Base-by-base conservation (phyloP, 2,888 invertebrate genomes). In the Lepidocyrtinus sp. region DNA sequence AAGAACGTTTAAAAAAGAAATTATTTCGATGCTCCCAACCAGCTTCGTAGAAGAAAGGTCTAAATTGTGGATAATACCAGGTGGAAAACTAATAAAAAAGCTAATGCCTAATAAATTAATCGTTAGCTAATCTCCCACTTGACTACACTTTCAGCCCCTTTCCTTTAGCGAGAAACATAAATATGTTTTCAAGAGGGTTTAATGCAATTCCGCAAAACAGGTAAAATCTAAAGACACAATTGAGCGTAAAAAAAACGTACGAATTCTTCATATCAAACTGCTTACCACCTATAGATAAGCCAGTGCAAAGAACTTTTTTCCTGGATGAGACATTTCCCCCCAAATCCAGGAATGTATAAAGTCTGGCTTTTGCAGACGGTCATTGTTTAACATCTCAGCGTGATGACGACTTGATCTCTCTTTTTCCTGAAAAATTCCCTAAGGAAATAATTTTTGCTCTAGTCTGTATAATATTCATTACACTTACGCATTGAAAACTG, bases 381-480 rank as follows among this genome's bases (percentile, higher is more conserved):
- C 55, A 69, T n/a, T 55, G 22, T 69, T 62, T 67, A 67, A 36
- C 45, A 67, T 36, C 67, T 36, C 19, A 45, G 67, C 68, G 21
- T 50, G 68, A 59, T 21, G 59, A 59, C 59, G 36, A 5, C n/a
- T n/a, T n/a, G n/a, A n/a, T n/a, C n/a, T n/a, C 50, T 12, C 50
- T 50, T 50, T 36, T 12, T 36, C 12, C 36, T 36, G 5, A 36
- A 5, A 36, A n/a, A n/a, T n/a, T n/a, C n/a, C 12, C 5, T 36
- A 36, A 36, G 5, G 36, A 36, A 36, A 36, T 9, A 9, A 12
- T 36, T 36, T 12, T 9, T 9, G 12, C 36, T 21, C 59, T 59
- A 22, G 59, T 59, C 19, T 21, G 17, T 55, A 15, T 59, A n/a
- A 3, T 59, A 3, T n/a, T 55, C 22, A n/a, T 59, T 15, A 2